Evolutionary conservation across 2,888 invertebrate genomes (phyloP).

Genomic region (Dynastes maya): DNA sequence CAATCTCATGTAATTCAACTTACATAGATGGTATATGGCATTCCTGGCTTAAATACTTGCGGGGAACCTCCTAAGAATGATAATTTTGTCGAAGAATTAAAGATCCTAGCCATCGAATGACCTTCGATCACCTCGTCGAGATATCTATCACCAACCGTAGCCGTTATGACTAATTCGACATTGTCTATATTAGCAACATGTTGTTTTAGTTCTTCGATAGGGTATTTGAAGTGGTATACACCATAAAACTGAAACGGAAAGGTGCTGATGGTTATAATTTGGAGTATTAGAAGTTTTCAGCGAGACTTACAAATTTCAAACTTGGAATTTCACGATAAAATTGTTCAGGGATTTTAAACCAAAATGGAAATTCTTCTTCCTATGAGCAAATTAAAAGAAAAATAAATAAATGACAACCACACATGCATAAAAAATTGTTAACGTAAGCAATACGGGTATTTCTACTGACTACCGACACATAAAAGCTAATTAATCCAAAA

Average conservation of each 20-base stretch:
- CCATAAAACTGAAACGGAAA: slow-evolving; percentile 83
- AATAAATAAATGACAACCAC: slow-evolving; percentile 23
- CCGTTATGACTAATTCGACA: slow-evolving; percentile 87
- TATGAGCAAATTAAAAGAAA: slow-evolving; percentile 61
- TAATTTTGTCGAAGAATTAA: slow-evolving; percentile 88
- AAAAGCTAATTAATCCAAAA: no score
- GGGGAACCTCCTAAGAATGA: slow-evolving; percentile 91
- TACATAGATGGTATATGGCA: slow-evolving; percentile 91
- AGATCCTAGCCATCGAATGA: slow-evolving; percentile 89
- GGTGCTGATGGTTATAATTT: slow-evolving; percentile 29
- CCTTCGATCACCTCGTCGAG: slow-evolving; percentile 90
- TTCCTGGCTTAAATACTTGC: slow-evolving; percentile 95
- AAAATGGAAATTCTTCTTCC: slow-evolving; percentile 87
- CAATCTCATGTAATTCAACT: slow-evolving; percentile 64
- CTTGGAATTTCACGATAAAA: slow-evolving; percentile 78
- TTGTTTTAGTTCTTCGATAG: slow-evolving; percentile 83
- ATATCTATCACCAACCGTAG: slow-evolving; percentile 90
- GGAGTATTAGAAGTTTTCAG: neutral
- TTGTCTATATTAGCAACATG: slow-evolving; percentile 80
- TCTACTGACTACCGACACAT: no score
- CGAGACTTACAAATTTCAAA: slow-evolving; percentile 79
- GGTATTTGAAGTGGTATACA: slow-evolving; percentile 89
- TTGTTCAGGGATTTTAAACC: slow-evolving; percentile 80
- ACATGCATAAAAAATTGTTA: neutral
- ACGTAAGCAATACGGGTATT: no score